phyloP scores from a whole-genome alignment of 2,797 vertebrate genomes.

The Mus caroli region DNA sequence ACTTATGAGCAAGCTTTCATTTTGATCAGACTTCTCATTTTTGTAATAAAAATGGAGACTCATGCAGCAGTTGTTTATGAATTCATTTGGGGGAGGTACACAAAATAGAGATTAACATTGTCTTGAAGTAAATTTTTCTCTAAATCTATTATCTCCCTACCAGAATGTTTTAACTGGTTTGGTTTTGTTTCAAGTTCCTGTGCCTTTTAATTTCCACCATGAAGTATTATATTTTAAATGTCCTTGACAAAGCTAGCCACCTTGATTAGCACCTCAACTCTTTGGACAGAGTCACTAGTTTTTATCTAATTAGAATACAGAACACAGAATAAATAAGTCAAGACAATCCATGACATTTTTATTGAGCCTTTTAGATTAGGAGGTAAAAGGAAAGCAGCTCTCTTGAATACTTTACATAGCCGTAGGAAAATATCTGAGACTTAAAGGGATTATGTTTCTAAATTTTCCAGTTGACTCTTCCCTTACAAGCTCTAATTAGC shows the following conservation, averaged over 20 bases:
- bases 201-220: constrained; percentile 25
- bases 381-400: constrained; percentile 73
- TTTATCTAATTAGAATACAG: constrained; percentile 28
- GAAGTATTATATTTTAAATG: background rate
- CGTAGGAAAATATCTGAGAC: constrained; percentile 77
- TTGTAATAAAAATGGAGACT: constrained; percentile 90
- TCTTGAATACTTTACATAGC: constrained; percentile 67
- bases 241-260: background rate
- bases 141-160: constrained; percentile 31
- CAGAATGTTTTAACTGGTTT: background rate
- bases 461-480: constrained; percentile 73
- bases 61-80: constrained; percentile 70
- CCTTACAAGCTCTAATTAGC: constrained; percentile 63
- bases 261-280: background rate
- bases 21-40: constrained; percentile 90
- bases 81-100: constrained; percentile 61
- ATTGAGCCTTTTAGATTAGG: constrained; percentile 71
- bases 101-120: background rate
- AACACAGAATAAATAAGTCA: constrained; percentile 52
- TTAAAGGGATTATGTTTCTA: constrained; percentile 71
- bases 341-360: constrained; percentile 71
- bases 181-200: constrained; percentile 4
- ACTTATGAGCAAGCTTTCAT: constrained; percentile 88
- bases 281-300: background rate
- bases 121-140: constrained; percentile 39